Evolutionary conservation across 2,888 invertebrate genomes (phyloP).

Genomic region (Drosophila tanythrix): DNA sequence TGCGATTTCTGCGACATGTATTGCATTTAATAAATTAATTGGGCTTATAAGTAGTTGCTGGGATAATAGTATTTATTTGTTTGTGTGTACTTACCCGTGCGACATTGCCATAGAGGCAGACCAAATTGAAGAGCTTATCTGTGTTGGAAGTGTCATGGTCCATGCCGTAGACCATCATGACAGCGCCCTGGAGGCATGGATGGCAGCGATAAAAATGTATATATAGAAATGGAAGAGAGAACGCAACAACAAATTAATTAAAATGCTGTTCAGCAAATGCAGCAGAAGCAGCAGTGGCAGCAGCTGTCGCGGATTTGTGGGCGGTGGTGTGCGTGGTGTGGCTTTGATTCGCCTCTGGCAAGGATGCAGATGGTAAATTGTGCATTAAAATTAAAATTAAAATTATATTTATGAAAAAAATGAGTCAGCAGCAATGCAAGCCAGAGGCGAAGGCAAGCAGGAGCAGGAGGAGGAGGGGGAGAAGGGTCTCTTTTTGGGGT

Average conservation of each 20-base stretch:
- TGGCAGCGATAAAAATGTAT: neutral
- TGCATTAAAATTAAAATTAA: constrained; percentile 43
- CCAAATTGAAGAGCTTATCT: constrained; percentile 98
- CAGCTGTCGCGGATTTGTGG: constrained; percentile 27
- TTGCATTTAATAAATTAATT: constrained; percentile 46
- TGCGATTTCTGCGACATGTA: constrained; percentile 2
- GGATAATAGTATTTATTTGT: neutral
- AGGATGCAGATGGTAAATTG: constrained; percentile 45
- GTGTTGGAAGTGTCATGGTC: constrained; percentile 97
- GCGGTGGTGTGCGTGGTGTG: constrained; percentile 11
- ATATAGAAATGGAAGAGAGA: constrained; percentile 1
- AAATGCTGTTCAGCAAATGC: constrained; percentile 52
- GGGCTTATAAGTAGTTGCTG: constrained; percentile 8
- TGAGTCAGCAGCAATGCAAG: constrained; percentile 13
- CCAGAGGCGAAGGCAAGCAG: constrained; percentile 10
- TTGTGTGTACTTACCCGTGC: constrained; percentile 90
- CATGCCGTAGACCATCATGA: constrained; percentile 99
- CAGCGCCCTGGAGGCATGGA: constrained; percentile 90
- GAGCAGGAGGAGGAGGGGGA: neutral
- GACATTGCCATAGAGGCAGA: constrained; percentile 99
- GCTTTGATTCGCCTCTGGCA: constrained; percentile 20
- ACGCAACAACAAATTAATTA: constrained; percentile 59
- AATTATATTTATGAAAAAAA: constrained; percentile 53
- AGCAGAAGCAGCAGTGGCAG: constrained; percentile 24
- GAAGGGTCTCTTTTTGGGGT: neutral